Percentiles rank a stretch among this genome's conserved stretches.
These are phyloP conservation scores for Synergus japonicus DNA, from an alignment of 2,888 invertebrate genomes.

Conservation along the genomic window DNA sequence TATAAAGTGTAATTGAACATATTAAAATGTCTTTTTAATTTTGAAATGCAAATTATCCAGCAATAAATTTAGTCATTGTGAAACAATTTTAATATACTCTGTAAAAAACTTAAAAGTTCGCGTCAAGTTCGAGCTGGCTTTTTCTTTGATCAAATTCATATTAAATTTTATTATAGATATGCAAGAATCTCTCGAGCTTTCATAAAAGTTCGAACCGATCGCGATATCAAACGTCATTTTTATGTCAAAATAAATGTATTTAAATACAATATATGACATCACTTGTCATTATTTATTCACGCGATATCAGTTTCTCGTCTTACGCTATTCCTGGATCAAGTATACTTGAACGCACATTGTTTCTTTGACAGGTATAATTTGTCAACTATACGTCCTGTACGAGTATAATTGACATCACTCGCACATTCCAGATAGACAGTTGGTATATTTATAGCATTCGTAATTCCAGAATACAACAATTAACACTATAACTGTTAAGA, in stretches of 20 bases:
- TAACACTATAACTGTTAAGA: neutral
- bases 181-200: neutral
- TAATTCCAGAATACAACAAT: neutral
- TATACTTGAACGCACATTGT: neutral
- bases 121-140: too few relatives aligned
- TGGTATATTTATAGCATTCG: conserved; percentile 8
- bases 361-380: conserved; percentile 7
- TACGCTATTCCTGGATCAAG: neutral
- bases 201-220: neutral
- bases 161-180: too few relatives aligned
- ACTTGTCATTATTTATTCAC: neutral
- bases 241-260: neutral
- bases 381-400: neutral
- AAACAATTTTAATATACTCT: too few relatives aligned
- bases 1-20: neutral
- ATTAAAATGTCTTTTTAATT: too few relatives aligned
- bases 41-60: too few relatives aligned
- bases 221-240: neutral
- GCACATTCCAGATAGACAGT: neutral
- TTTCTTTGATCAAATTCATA: too few relatives aligned
- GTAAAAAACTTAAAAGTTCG: too few relatives aligned
- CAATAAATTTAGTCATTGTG: too few relatives aligned
- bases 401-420: conserved; percentile 5
- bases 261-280: neutral
- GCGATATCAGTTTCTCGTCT: neutral